Evolutionary conservation across 2,888 invertebrate species (phyloP), one percentile per base, ranked within the genome.

Genomic region (Synergus itoensis): DNA sequence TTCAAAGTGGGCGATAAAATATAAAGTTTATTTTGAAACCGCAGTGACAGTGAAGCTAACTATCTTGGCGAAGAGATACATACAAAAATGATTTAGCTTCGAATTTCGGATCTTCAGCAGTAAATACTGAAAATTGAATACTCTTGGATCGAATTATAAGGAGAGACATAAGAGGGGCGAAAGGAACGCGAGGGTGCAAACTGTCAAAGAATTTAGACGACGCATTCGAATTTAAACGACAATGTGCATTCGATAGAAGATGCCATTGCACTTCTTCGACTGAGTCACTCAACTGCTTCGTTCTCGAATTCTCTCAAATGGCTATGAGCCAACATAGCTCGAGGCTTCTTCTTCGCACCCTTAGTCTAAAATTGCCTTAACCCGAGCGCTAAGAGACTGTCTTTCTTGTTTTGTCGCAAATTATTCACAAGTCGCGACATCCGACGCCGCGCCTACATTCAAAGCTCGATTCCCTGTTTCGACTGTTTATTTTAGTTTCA

Each of bases 351-450:
- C 80, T 69, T 85, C 84, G 86, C 85, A 86, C 85, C 87, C 89
- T 88, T 88, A 89, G 88, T 89, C 91, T 91, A 90, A 91, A 91
- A 90, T 90, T 91, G 90, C 87, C 83, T 86, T 86, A 85, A 85
- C 85, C 84, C 82, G 79, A 84, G 83, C 79, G 80, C 82, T 81
- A 78, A 78, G 77, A 65, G 77, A 81, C 77, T 79, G 80, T 80
- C 77, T 80, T 83, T 80, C 82, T 79, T 83, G 82, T 84, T 83
- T 83, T 83, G 81, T 82, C 82, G 76, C 82, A 76, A 80, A 80
- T 81, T 82, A 77, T 82, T 80, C 76, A 81, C 67, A 65, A 67
- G 75, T 81, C 79, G 80, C 82, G 83, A 80, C 82, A 78, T 69
- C 80, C 76, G 78, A 80, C 81, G 60, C 79, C 81, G 60, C 79